These are phyloP conservation scores for Leucoraja ocellata DNA, from an alignment of 2,797 vertebrate genomes.

Conservation along the genomic window DNA sequence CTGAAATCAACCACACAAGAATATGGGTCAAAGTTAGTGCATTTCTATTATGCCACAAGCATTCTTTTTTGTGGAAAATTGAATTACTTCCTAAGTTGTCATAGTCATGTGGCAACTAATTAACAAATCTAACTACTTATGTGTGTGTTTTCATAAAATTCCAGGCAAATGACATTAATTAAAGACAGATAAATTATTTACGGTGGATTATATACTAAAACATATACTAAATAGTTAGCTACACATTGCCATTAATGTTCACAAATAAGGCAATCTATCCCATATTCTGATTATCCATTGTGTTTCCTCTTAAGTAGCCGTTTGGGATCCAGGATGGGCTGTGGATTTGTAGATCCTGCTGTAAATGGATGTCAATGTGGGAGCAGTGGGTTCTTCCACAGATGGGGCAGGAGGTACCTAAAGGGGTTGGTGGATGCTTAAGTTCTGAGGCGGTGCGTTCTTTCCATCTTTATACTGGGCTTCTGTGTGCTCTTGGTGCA, in stretches of 20 bases:
- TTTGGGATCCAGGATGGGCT: too few species aligned
- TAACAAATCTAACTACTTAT: not conserved
- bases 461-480: too few species aligned
- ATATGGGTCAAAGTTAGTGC: not conserved
- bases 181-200: not conserved
- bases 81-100: too few species aligned
- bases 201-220: not conserved
- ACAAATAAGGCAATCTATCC: not conserved
- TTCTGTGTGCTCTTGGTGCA: too few species aligned
- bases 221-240: not conserved
- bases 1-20: not conserved
- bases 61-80: conserved; percentile 2
- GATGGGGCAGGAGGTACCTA: too few species aligned
- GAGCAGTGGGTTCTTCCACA: too few species aligned
- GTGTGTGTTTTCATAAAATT: not conserved
- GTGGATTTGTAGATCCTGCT: too few species aligned
- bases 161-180: not conserved
- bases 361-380: too few species aligned
- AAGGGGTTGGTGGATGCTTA: too few species aligned
- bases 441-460: too few species aligned
- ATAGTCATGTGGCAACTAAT: too few species aligned
- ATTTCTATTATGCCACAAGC: not conserved
- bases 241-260: not conserved
- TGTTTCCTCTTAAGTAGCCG: too few species aligned
- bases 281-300: not conserved